Evolutionary conservation across 1,140 invertebrate species (phyloP).

Genomic region (Rhopalosiphum maidis): DNA sequence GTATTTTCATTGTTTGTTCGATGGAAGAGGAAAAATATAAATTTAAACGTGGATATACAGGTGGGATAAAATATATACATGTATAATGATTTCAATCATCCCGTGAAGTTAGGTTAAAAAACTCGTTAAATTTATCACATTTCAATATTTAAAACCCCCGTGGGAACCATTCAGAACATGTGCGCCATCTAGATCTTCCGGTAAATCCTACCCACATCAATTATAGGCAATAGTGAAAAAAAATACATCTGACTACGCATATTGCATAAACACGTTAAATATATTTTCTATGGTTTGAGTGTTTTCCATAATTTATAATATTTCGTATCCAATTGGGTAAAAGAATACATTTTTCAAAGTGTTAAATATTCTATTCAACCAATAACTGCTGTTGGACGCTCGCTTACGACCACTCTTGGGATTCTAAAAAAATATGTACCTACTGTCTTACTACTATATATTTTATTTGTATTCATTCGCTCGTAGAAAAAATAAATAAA

Average conservation of each 20-base stretch:
- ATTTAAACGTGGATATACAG: neutral
- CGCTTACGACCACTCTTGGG: neutral
- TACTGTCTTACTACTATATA: neutral
- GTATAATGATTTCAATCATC: neutral
- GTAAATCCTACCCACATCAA: slow-evolving; percentile 14
- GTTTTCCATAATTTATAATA: slow-evolving; percentile 15
- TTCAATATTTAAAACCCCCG: slow-evolving; percentile 23
- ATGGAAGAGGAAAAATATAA: neutral
- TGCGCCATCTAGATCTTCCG: neutral
- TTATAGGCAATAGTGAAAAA: neutral
- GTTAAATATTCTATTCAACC: slow-evolving; percentile 3
- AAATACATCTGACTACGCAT: neutral
- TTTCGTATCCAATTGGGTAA: neutral
- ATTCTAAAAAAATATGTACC: neutral
- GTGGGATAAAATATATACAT: neutral
- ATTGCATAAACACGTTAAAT: neutral
- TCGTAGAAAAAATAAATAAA: neutral
- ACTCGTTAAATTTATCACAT: slow-evolving; percentile 21
- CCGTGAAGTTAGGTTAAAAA: neutral
- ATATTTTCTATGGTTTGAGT: neutral
- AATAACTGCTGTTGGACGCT: neutral
- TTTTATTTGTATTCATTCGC: neutral
- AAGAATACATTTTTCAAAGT: slow-evolving; percentile 3
- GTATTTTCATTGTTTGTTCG: neutral
- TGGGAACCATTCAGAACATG: neutral